phyloP scores from a whole-genome alignment of 2,797 vertebrate species.

The Pangasius djambal region DNA sequence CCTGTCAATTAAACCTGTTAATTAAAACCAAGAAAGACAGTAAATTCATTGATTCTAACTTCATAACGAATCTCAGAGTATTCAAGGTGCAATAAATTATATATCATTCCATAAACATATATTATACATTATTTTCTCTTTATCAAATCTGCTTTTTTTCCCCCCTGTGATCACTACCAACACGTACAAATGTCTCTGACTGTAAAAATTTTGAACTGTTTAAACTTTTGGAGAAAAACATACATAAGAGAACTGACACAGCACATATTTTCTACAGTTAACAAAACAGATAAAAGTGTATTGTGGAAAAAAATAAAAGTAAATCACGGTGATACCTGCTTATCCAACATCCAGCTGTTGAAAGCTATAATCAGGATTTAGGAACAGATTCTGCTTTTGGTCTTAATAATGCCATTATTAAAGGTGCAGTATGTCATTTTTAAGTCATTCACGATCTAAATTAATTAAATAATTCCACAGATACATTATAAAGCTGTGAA shows the following conservation, averaged over 20 bases:
- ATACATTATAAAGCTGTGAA: not conserved
- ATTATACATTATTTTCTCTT: not conserved
- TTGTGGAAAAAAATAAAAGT: not conserved
- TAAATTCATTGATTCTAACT: not conserved
- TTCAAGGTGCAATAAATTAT: slow-evolving; percentile 11
- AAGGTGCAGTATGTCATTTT: not conserved
- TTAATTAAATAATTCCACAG: not conserved
- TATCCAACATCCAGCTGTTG: not conserved
- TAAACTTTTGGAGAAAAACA: not conserved
- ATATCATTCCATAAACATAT: not conserved
- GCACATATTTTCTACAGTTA: not conserved
- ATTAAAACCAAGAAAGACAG: not conserved
- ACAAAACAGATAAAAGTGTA: not conserved
- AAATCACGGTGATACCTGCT: not conserved
- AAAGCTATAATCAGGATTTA: slow-evolving; percentile 22
- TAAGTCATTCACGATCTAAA: not conserved
- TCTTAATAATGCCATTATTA: not conserved
- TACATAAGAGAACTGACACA: not conserved
- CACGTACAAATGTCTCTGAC: not conserved
- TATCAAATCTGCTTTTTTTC: not conserved
- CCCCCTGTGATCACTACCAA: not conserved
- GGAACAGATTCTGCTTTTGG: not conserved
- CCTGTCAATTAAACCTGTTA: not conserved
- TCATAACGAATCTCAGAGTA: not conserved
- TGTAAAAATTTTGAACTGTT: not conserved